Evolutionary conservation across 2,888 invertebrate species (phyloP).

Genomic region (Drosophila ezoana): DNA sequence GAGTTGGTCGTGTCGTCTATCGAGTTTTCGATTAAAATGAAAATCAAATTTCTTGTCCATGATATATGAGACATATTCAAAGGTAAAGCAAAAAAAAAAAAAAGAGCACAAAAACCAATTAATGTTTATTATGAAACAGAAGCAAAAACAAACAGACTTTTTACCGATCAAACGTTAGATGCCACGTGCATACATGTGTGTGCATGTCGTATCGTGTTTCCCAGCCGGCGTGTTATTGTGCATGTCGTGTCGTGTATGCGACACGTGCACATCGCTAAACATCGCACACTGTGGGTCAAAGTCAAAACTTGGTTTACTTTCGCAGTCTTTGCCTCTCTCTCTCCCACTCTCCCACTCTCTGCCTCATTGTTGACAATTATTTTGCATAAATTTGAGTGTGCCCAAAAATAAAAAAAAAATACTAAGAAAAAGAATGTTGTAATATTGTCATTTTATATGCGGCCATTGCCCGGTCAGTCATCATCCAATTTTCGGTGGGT

Average conservation of each 20-base stretch:
- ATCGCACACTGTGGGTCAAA: conserved; percentile 16
- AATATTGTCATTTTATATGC: conserved; percentile 59
- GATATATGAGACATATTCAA: too few species aligned
- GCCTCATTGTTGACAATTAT: conserved; percentile 60
- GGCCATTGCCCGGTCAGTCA: conserved; percentile 44
- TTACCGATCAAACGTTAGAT: too few species aligned
- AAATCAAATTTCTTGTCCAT: too few species aligned
- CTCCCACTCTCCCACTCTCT: conserved; percentile 9
- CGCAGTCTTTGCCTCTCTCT: conserved; percentile 1
- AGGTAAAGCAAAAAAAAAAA: too few species aligned
- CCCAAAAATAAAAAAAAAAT: neutral
- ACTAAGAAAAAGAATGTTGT: conserved; percentile 41
- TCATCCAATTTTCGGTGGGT: conserved; percentile 22
- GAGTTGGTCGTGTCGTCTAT: too few species aligned
- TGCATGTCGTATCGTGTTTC: too few species aligned
- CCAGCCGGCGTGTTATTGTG: too few species aligned
- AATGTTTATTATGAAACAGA: too few species aligned
- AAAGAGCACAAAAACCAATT: too few species aligned
- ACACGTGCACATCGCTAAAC: neutral
- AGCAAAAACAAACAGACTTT: too few species aligned
- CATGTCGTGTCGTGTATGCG: neutral
- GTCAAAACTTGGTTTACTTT: conserved; percentile 17
- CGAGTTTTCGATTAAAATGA: too few species aligned
- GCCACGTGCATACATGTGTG: too few species aligned
- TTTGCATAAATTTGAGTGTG: conserved; percentile 62